Evolutionary conservation across 2,888 invertebrate genomes (phyloP).

Genomic region (Apoda limacodes): DNA sequence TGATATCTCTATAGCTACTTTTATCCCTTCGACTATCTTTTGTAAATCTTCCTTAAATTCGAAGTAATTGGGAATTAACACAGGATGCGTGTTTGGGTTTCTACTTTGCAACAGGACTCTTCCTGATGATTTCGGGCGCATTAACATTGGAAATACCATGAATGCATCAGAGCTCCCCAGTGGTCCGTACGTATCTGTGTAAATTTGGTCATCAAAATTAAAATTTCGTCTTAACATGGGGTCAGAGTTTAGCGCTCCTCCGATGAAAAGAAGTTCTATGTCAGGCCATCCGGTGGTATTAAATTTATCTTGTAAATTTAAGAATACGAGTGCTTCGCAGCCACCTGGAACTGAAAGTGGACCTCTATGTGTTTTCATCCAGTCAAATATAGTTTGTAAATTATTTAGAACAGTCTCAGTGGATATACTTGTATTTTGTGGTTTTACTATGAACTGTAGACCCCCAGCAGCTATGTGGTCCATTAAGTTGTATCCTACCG

Average conservation of each 20-base stretch:
- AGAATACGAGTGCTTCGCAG: slow-evolving; percentile 74
- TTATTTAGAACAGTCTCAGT: slow-evolving; percentile 48
- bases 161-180: slow-evolving; percentile 50
- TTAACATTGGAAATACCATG: slow-evolving; percentile 76
- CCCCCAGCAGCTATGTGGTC: slow-evolving; percentile 78
- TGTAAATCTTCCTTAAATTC: slow-evolving; percentile 71
- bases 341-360: slow-evolving; percentile 75
- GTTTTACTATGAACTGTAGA: slow-evolving; percentile 65
- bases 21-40: slow-evolving; percentile 74
- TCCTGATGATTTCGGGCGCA: slow-evolving; percentile 80
- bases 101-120: slow-evolving; percentile 74
- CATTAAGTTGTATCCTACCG: slow-evolving; percentile 77
- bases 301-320: slow-evolving; percentile 70
- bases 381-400: slow-evolving; percentile 58
- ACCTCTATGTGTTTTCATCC: slow-evolving; percentile 63
- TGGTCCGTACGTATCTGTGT: slow-evolving; percentile 41
- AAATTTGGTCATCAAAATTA: slow-evolving; percentile 62
- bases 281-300: slow-evolving; percentile 72
- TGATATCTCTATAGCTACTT: slow-evolving; percentile 68
- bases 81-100: slow-evolving; percentile 78
- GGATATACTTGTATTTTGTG: slow-evolving; percentile 36
- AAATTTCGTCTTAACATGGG: slow-evolving; percentile 58
- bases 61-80: slow-evolving; percentile 86
- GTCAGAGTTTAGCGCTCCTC: slow-evolving; percentile 64
- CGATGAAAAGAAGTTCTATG: slow-evolving; percentile 72